A percentile compares a stretch with the other conserved stretches of the same genome.
These are phyloP conservation scores for Cistogaster globosa DNA, from an alignment of 2,888 invertebrate species.

Conservation along the genomic window DNA sequence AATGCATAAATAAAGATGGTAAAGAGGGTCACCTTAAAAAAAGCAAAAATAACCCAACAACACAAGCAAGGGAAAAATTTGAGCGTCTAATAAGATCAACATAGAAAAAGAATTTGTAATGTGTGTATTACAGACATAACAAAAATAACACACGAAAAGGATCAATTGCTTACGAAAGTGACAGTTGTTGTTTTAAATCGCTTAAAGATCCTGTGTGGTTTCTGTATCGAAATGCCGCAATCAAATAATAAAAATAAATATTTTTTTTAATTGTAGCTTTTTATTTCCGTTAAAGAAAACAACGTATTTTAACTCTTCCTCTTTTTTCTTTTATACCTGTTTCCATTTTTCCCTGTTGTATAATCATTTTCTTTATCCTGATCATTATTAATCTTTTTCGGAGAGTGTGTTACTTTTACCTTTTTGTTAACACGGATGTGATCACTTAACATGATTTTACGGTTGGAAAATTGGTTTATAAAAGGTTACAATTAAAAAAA, in stretches of 20 bases:
- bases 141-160: background rate
- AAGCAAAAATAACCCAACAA: background rate
- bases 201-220: constrained; percentile 29
- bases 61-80: background rate
- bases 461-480: constrained; percentile 80
- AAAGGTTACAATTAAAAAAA: constrained; percentile 46
- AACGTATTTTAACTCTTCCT: constrained; percentile 27
- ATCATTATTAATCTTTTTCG: constrained; percentile 16
- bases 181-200: background rate
- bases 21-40: background rate
- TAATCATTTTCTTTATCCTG: background rate
- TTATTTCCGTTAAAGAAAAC: constrained; percentile 79
- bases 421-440: constrained; percentile 74
- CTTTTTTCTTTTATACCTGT: background rate
- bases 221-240: background rate
- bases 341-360: too few relatives aligned
- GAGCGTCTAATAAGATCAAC: background rate
- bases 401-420: background rate
- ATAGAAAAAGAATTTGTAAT: background rate
- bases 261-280: constrained; percentile 52
- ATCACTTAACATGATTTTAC: constrained; percentile 80
- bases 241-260: background rate
- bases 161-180: background rate
- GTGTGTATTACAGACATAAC: constrained; percentile 11
- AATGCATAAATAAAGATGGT: background rate